Evolutionary conservation across 1,140 invertebrate genomes (phyloP).

Genomic region (Pseudomyrmex concolor): DNA sequence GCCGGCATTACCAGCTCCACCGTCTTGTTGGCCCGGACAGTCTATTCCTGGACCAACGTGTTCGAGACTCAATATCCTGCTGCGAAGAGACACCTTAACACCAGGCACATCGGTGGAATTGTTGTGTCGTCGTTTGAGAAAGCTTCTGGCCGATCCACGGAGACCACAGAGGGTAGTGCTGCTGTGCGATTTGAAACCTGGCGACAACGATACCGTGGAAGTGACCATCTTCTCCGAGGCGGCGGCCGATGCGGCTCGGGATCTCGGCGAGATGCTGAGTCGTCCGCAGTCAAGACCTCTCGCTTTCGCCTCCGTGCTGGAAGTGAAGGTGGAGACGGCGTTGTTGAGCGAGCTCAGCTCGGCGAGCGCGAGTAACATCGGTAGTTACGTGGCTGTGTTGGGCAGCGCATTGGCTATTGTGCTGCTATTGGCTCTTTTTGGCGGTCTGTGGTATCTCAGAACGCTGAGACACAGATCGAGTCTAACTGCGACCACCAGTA

Average conservation of each 20-base stretch:
- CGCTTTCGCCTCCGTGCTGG: slow-evolving; percentile 90
- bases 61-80: slow-evolving; percentile 90
- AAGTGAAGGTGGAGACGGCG: slow-evolving; percentile 92
- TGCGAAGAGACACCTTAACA: slow-evolving; percentile 88
- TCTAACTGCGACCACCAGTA: slow-evolving; percentile 83
- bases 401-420: slow-evolving; percentile 82
- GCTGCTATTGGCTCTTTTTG: slow-evolving; percentile 77
- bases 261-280: slow-evolving; percentile 90
- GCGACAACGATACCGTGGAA: slow-evolving; percentile 93
- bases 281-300: slow-evolving; percentile 86
- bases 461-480: slow-evolving; percentile 79
- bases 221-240: slow-evolving; percentile 90
- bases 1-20: slow-evolving; percentile 89
- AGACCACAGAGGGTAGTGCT: slow-evolving; percentile 88
- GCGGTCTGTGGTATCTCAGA: slow-evolving; percentile 81
- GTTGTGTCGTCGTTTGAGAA: slow-evolving; percentile 89
- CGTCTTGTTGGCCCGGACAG: slow-evolving; percentile 92
- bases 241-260: slow-evolving; percentile 87
- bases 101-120: slow-evolving; percentile 90
- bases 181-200: slow-evolving; percentile 92
- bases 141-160: slow-evolving; percentile 87
- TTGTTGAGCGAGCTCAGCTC: slow-evolving; percentile 86
- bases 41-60: slow-evolving; percentile 87
- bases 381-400: slow-evolving; percentile 84
- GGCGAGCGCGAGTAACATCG: slow-evolving; percentile 85